Base-by-base conservation (phyloP, 1,140 invertebrate genomes). In the Alviniconcha marisindica region DNA sequence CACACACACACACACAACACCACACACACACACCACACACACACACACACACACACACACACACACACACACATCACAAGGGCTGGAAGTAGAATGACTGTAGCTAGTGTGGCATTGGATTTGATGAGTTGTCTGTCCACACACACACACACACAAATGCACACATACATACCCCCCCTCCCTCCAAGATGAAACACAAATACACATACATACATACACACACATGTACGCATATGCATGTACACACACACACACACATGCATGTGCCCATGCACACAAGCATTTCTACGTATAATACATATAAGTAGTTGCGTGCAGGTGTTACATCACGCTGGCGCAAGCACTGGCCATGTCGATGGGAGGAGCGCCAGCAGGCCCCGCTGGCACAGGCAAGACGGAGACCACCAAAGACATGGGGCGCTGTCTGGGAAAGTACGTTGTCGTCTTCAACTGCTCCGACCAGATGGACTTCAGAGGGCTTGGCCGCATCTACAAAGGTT, bases 341-440 rank as follows among this genome's bases (percentile, higher is more conserved):
- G 98, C 98, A 0, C 93, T 99, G 40, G 96, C 97, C 0, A 97
- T 99, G 96, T 97, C 97, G 81, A 98, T 99, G 97, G 98, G 98
- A 54, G 98, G 97, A 1, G 97, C 97, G 2, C 98, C 98, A 0
- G 98, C 97, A 88, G 98, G 98, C 1, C 98, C 98, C 24, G 98
- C 98, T 24, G 97, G 98, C 12, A 99, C 98, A 1, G 98, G 98
- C 0, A 99, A 99, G 94, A 99, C 98, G 0, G 98, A 99, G 93
- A 99, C 98, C 0, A 97, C 98, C 0, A 99, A 99, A 94, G 98
- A 99, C 89, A 99, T 99, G 98, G 98, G 98, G 2, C 98, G 99
- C 94, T 98, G 98, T 15, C 93, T 99, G 3, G 98, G 97, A 15
- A 99, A 99, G 94, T 99, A 99, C 92, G 98, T 99, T 3, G 98